Conservation (phyloP, 1,140 invertebrate genomes). For the Adoxophyes honmai region DNA sequence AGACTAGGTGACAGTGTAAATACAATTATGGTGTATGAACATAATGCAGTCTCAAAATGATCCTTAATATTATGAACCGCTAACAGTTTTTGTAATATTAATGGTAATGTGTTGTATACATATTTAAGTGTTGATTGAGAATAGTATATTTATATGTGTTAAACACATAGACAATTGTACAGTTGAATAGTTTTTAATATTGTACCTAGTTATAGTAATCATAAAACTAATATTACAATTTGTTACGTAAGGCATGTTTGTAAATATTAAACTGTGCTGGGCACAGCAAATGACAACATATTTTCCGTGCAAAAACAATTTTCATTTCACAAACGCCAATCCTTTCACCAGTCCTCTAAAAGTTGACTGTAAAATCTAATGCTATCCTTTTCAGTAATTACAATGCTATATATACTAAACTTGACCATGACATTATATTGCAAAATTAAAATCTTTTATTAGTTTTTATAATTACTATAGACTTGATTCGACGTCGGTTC, state of each 20-base stretch:
- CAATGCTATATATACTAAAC: too few species aligned
- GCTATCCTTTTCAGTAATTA: conserved; percentile 17
- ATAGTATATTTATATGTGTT: conserved; percentile 27
- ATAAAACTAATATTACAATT: conserved; percentile 3
- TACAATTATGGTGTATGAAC: too few species aligned
- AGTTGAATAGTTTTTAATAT: background rate
- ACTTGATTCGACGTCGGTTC: too few species aligned
- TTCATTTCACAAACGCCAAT: background rate
- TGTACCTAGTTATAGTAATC: background rate
- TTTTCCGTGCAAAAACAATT: background rate
- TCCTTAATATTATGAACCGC: too few species aligned
- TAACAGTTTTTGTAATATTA: background rate
- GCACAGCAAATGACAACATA: conserved; percentile 1
- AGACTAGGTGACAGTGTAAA: too few species aligned
- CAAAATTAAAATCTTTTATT: too few species aligned
- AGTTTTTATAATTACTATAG: too few species aligned
- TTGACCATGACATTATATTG: too few species aligned
- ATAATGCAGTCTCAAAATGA: too few species aligned
- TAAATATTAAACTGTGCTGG: conserved; percentile 12
- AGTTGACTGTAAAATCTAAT: too few species aligned
- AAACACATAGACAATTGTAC: conserved; percentile 22
- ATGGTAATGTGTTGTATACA: background rate
- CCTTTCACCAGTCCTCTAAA: background rate
- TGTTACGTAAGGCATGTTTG: background rate
- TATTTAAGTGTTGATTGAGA: conserved; percentile 2